A percentile compares a stretch with the other conserved stretches of the same genome.
Evolutionary conservation across 2,113 vertebrate genomes (phyloP).

Genomic region (Cepphus grylle): DNA sequence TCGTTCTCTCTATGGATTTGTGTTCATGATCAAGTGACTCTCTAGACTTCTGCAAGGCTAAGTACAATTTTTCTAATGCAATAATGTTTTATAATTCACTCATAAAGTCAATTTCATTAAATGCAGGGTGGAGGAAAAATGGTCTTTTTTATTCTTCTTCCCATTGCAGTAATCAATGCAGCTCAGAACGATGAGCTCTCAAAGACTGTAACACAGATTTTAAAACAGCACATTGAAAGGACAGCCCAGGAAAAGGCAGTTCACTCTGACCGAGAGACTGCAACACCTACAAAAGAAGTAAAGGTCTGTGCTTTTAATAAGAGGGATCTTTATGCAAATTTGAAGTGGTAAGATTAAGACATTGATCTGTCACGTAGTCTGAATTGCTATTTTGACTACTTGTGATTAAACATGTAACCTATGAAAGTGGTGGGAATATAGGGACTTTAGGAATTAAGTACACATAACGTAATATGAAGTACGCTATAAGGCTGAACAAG

Average conservation of each 20-base stretch:
- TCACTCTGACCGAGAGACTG: constrained; percentile 55
- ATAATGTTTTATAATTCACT: not conserved
- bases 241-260: constrained; percentile 77
- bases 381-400: not conserved
- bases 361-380: not conserved
- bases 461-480: not conserved
- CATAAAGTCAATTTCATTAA: not conserved
- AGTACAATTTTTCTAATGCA: not conserved
- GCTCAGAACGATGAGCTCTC: constrained; percentile 82
- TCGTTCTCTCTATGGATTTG: not conserved
- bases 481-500: not conserved
- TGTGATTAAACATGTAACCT: not conserved
- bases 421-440: not conserved
- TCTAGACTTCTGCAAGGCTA: not conserved
- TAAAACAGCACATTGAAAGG: constrained; percentile 91
- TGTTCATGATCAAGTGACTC: not conserved
- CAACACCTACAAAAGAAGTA: constrained; percentile 77
- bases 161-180: constrained; percentile 69
- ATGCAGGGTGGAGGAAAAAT: not conserved
- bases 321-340: not conserved
- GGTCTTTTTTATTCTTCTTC: not conserved
- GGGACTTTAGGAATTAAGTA: not conserved
- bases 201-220: constrained; percentile 85
- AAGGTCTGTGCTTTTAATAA: constrained; percentile 77
- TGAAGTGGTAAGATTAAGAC: not conserved